Evolutionary conservation across 2,888 invertebrate species (phyloP), one percentile per base, ranked within the genome.

Genomic region (Sphinx pinastri): DNA sequence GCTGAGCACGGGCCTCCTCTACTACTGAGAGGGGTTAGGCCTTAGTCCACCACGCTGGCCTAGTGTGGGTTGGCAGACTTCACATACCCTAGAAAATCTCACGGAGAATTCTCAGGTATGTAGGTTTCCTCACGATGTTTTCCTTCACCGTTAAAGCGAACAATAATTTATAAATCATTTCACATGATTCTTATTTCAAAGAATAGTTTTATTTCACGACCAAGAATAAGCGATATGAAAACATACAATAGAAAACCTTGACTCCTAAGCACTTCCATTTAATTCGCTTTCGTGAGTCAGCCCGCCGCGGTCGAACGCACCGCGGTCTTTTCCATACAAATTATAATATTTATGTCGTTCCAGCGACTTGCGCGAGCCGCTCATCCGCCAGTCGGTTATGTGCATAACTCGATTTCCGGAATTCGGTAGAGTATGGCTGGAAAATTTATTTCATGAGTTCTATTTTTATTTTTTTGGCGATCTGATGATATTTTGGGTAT

Each of bases 231-330:
- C 38, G 8, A 11, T 31, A 25, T 7, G 12, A 58, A 1, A 38
- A 58, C 14, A 58, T 49, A 63, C 16, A 13, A 47, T 49, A 19
- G 6, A 13, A 49, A 19, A 25, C 49, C 49, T 63, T 19, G 49
- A 49, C 13, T 49, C 16, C 47, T 8, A 12, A 5, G 8, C 19
- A 52, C 68, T 69, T 63, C 69, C 52, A 25, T 52, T 69, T 69
- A 69, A 69, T 45, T 10, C 11, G 12, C 25, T 54, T 45, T 59
- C 52, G 68, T 69, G 69, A 60, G 60, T 69, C 69, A 63, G 19
- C 11, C 47, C 47, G 71, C 73, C 60, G 31, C 71, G 71, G 49
- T 69, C 71, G 75, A 75, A 73, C 75, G 74, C 75, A 45, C 63
- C 66, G 70, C 70, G 60, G 70, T 54, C 68, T 66, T 67, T 71